phyloP scores from a whole-genome alignment of 2,113 vertebrate genomes.

The Crotalus helleri region DNA sequence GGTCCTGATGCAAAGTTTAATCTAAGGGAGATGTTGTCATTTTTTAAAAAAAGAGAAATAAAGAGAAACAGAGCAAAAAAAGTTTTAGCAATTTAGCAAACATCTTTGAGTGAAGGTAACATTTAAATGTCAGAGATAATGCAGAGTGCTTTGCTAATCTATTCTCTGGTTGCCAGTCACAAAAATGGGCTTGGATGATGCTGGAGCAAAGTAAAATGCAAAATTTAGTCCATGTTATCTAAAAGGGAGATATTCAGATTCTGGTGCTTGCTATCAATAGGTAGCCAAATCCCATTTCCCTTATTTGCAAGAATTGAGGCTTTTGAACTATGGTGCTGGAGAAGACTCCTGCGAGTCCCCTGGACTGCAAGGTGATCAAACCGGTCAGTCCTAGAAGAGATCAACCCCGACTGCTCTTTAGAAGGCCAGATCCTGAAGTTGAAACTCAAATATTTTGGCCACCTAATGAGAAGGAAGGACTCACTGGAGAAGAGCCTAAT shows the following conservation, averaged over 20 bases:
- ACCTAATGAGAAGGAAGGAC: too few relatives aligned
- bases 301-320: not conserved
- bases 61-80: not conserved
- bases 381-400: too few relatives aligned
- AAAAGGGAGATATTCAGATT: not conserved
- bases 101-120: not conserved
- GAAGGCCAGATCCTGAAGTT: too few relatives aligned
- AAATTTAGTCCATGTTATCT: not conserved
- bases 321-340: too few relatives aligned
- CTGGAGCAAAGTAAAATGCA: not conserved
- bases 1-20: not conserved
- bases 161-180: not conserved
- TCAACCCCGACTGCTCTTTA: too few relatives aligned
- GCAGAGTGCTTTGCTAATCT: constrained; percentile 5
- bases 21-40: not conserved
- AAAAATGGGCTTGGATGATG: not conserved
- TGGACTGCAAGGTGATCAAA: too few relatives aligned
- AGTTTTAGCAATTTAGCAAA: not conserved
- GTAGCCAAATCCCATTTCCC: not conserved
- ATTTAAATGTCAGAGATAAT: constrained; percentile 32
- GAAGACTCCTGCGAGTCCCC: too few relatives aligned
- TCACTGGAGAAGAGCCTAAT: too few relatives aligned
- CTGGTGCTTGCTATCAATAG: not conserved
- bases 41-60: not conserved
- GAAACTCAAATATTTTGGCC: too few relatives aligned